A percentile compares a stretch with the other conserved stretches of the same genome.
phyloP scores from a whole-genome alignment of 2,888 invertebrate species.

The Cremastinae sp. region DNA sequence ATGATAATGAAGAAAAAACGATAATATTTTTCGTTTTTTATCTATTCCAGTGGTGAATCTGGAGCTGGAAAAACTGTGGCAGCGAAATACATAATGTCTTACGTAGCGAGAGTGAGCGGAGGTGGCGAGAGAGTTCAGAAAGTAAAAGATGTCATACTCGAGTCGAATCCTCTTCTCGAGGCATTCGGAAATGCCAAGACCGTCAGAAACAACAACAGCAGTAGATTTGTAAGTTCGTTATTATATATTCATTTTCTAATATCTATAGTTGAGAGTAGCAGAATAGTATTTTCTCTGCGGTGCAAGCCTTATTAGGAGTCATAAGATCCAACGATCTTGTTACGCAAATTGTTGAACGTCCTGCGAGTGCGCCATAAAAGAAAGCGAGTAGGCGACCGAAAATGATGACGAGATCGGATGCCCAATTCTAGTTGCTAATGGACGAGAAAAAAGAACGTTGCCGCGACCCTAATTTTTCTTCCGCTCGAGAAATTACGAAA shows the following conservation, averaged over 20 bases:
- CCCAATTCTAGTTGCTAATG: constrained; percentile 41
- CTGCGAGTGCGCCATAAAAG: background rate
- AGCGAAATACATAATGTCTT: constrained; percentile 86
- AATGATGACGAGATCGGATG: constrained; percentile 27
- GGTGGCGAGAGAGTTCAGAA: constrained; percentile 84
- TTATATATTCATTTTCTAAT: no score
- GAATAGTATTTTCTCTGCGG: background rate
- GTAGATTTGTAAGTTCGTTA: constrained; percentile 84
- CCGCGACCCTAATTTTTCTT: constrained; percentile 43
- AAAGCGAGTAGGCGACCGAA: constrained; percentile 33
- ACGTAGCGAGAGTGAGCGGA: constrained; percentile 84
- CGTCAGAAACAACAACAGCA: constrained; percentile 85
- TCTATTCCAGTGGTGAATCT: constrained; percentile 82
- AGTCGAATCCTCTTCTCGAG: constrained; percentile 86
- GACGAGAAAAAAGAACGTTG: constrained; percentile 12
- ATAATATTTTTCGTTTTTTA: constrained; percentile 36
- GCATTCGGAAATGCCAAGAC: constrained; percentile 87
- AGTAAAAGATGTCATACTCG: constrained; percentile 85
- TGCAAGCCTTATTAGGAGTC: background rate
- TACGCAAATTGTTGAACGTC: constrained; percentile 43
- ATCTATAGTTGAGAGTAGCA: no score
- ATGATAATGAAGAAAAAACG: no score
- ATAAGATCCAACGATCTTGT: constrained; percentile 19
- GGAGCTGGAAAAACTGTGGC: constrained; percentile 87
- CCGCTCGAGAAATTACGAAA: constrained; percentile 23